Evolutionary conservation across 2,113 vertebrate species (phyloP), one percentile per base, ranked within the genome.

Genomic region (Anser brachyrhynchus): DNA sequence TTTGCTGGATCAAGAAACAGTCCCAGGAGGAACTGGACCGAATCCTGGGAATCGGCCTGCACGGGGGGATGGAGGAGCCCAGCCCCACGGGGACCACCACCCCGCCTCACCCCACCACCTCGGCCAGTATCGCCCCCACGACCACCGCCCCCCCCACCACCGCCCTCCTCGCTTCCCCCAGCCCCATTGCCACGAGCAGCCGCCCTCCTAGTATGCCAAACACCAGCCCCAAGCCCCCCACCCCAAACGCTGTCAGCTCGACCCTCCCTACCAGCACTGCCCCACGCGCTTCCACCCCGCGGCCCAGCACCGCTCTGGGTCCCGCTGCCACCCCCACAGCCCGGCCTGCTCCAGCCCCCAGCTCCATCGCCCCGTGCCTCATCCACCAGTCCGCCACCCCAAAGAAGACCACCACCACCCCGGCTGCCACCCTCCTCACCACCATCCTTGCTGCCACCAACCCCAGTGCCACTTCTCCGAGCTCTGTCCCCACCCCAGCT

Each of bases 1-100:
- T 37, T 84, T 23, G 16, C 73, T 98, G 98, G 98, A 83, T 97
- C 55, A 54, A 67, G 58, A 80, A 46, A 13, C 97, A 97, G 10
- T 64, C n/a, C 62, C 95, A 89, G 52, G 11, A 29, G 4, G 96
- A 97, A 10, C 96, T 98, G 82, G 95, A 92, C 26, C 29, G 88
- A 0, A 22, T 6, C 44, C 94, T 98, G 70, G 95, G 82, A 2
- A 95, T 97, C 3, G 33, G 94, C 52, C 88, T 96, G 77, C 31
- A 51, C 7, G 96, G 97, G 20, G 96, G 94, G 4, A 66, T 1
- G 26, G 20, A 5, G 3, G 28, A 43, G 2, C 84, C 75, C 6
- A 1, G 62, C 22, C 25, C 87, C 10, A 22, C 10, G 1, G 78
- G 26, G 26, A 71, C 57, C 0, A 8, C 71, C 51, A 8, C 39